A percentile compares a stretch with the other conserved stretches of the same genome.
Conservation (phyloP, 2,888 invertebrate genomes). For the Leptura quadrifasciata region DNA sequence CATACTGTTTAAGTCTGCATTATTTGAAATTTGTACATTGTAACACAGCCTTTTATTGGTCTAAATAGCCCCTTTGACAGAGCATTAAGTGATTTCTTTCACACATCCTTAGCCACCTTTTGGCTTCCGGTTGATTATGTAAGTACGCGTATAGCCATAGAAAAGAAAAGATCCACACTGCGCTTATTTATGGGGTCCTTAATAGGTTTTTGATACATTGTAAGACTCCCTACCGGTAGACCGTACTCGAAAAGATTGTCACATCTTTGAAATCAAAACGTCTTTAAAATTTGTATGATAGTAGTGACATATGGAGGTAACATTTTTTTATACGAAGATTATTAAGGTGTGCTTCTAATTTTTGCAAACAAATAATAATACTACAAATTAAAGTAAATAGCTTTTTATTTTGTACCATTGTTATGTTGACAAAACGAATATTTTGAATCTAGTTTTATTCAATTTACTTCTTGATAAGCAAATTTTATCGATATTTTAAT, state of each 20-base stretch:
- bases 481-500: too few relatives aligned
- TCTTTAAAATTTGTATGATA: constrained; percentile 35
- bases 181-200: constrained; percentile 56
- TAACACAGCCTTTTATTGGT: constrained; percentile 44
- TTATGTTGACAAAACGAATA: too few relatives aligned
- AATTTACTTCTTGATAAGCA: too few relatives aligned
- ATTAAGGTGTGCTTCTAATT: background rate
- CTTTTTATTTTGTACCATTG: too few relatives aligned
- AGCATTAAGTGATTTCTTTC: constrained; percentile 55
- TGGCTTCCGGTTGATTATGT: constrained; percentile 58
- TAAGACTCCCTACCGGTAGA: constrained; percentile 50
- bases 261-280: constrained; percentile 42
- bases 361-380: too few relatives aligned
- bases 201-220: constrained; percentile 60
- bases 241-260: constrained; percentile 48
- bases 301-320: constrained; percentile 28
- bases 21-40: constrained; percentile 34
- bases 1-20: too few relatives aligned
- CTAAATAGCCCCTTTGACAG: constrained; percentile 49
- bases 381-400: too few relatives aligned
- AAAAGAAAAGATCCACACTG: constrained; percentile 53
- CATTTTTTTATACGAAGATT: constrained; percentile 26
- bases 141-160: constrained; percentile 51
- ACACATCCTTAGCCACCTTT: constrained; percentile 55
- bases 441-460: too few relatives aligned